phyloP scores from a whole-genome alignment of 37 sponge, comb jelly and placozoan species.

The Oscarella lobularis region DNA sequence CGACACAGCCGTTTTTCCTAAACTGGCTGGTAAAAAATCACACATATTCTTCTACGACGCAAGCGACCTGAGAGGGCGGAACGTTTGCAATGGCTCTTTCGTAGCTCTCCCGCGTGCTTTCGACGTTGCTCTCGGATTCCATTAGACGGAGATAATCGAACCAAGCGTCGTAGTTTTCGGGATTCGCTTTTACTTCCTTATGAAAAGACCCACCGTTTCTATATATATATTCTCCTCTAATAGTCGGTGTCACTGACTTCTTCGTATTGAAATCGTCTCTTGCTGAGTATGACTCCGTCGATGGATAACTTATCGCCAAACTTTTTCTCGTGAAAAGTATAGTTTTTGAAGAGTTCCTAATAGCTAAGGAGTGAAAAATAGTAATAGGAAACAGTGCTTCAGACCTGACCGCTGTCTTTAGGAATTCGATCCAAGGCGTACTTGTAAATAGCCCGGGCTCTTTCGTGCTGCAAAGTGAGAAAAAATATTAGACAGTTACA shows the following conservation, averaged over 20 bases:
- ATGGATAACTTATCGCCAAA: slow-evolving; percentile 85
- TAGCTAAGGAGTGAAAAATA: background rate
- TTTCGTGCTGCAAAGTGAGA: background rate
- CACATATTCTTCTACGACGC: background rate
- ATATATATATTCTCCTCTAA: slow-evolving; percentile 29
- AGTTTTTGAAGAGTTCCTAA: slow-evolving; percentile 78
- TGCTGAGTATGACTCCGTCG: slow-evolving; percentile 87
- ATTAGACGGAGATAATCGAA: slow-evolving; percentile 87
- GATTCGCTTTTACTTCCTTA: slow-evolving; percentile 73
- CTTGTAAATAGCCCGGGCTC: slow-evolving; percentile 78
- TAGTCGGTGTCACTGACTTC: too few species aligned
- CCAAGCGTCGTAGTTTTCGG: slow-evolving; percentile 96
- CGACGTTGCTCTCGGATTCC: slow-evolving; percentile 62
- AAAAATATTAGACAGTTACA: too few species aligned
- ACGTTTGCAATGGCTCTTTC: slow-evolving; percentile 93
- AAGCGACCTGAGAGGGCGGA: slow-evolving; percentile 48
- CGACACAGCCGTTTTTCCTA: slow-evolving; percentile 79
- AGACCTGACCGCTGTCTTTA: slow-evolving; percentile 52
- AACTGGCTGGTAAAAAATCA: too few species aligned
- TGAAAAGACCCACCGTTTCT: background rate
- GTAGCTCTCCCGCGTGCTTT: slow-evolving; percentile 79
- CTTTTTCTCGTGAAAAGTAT: slow-evolving; percentile 93
- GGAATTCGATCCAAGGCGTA: slow-evolving; percentile 87
- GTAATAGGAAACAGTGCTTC: background rate
- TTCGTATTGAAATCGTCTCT: slow-evolving; percentile 84